These are phyloP conservation scores for Ladona fulva DNA, from an alignment of 1,140 invertebrate genomes.

Conservation along the genomic window DNA sequence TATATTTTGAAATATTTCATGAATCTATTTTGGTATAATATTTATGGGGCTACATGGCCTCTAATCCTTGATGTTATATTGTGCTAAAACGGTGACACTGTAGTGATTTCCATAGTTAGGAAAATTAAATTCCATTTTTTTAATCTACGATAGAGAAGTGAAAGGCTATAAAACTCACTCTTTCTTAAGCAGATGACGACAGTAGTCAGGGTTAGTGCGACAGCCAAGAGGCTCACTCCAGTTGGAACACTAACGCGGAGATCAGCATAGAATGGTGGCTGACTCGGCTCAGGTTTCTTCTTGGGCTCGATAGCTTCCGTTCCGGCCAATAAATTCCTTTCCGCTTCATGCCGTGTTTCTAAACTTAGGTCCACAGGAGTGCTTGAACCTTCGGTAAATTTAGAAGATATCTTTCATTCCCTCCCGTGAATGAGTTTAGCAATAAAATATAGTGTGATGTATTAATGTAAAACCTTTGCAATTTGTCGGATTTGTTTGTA, in stretches of 20 bases:
- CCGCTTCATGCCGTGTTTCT: background rate
- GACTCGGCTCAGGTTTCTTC: constrained; percentile 4
- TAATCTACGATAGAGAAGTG: background rate
- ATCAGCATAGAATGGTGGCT: constrained; percentile 16
- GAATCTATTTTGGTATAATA: no score
- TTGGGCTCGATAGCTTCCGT: background rate
- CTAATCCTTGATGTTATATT: no score
- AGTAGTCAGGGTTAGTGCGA: constrained; percentile 27
- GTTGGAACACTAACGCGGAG: constrained; percentile 26
- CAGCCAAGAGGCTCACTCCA: constrained; percentile 28
- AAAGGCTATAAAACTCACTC: background rate
- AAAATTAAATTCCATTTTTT: no score
- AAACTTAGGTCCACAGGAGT: background rate
- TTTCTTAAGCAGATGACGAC: constrained; percentile 23
- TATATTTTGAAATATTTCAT: no score
- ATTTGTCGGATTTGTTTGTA: no score
- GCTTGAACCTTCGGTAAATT: background rate
- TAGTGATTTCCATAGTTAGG: no score
- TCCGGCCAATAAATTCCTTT: background rate
- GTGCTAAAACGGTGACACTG: no score
- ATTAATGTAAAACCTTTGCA: no score
- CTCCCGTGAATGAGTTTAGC: no score
- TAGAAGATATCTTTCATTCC: no score
- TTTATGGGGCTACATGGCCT: no score
- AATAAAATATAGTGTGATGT: no score